phyloP scores from a whole-genome alignment of 1,140 invertebrate genomes.

The Drosophila melanogaster region Release_6_plus_ISO1_MT NT_037436.4:710001-710500 shows the following conservation, averaged over 20 bases:
- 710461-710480: no score
- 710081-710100: neutral
- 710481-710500: no score
- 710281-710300: neutral
- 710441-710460: no score
- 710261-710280: neutral
- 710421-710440: neutral
- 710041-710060: neutral
- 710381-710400: neutral
- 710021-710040: neutral
- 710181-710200: neutral
- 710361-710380: neutral
- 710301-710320: neutral
- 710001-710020: neutral
- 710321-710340: neutral
- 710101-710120: neutral
- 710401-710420: neutral
- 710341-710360: neutral
- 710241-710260: neutral
- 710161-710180: neutral
- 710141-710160: no score
- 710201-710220: neutral
- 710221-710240: conserved; percentile 1
- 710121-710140: neutral
- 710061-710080: neutral